Base-by-base conservation (phyloP, 2,888 invertebrate species). In the Drosophila antonietae region DNA sequence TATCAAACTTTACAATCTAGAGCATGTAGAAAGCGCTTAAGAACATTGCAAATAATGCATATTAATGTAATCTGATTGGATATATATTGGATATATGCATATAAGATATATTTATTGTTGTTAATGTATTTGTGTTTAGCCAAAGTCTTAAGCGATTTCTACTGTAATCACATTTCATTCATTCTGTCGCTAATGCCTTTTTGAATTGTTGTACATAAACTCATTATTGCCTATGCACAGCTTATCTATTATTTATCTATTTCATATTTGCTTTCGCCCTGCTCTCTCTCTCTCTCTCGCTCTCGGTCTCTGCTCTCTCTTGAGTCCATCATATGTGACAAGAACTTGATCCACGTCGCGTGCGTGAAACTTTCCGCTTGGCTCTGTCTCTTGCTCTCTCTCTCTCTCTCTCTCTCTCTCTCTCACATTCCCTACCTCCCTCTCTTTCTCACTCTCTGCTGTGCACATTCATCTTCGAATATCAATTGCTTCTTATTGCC, bases 141-240 rank as follows among this genome's bases (percentile, higher is more conserved):
- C 28, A n/a, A 46, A 43, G 14, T 68, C 78, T 78, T 78, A 31
- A 68, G 74, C 78, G 46, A 20, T 46, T 61, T 78, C 68, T 41
- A 41, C 43, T 47, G 64, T 68, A 61, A 51, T 44, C 51, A 68
- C 53, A 78, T 61, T 41, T 64, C 65, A 68, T 68, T 68, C 63
- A 56, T 60, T 58, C 63, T 64, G 31, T 73, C 53, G 71, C 76
- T 58, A 55, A 49, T 49, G 23, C 56, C 49, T 23, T 41, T 41
- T n/a, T 28, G 12, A 39, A 12, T 53, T 10, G 44, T 15, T 39
- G 55, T 47, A 63, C 23, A 56, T 41, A n/a, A 39, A 41, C 9
- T 28, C 28, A 35, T 4, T 28, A 28, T 18, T 23, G 33, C 23
- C 65, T 39, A 10, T 14, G 35, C 47, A 52, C 35, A 52, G 52